Base-by-base conservation (phyloP, 2,113 vertebrate genomes). In the Sporophila hypoxantha region DNA sequence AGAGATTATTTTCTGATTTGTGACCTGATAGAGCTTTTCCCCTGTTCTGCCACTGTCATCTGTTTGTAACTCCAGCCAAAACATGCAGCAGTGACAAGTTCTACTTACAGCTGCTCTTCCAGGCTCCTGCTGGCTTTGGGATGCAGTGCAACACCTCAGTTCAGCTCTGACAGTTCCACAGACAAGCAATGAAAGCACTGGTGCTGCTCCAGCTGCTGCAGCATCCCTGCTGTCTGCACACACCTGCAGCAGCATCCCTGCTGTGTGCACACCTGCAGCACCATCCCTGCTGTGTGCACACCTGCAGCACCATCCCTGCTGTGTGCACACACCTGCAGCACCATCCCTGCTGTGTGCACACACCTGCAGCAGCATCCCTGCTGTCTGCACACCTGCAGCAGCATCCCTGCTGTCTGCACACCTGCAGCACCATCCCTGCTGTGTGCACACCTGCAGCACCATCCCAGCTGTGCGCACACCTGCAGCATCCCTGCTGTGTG, bases 401-500 rank as follows among this genome's bases (percentile, higher is more conserved):
- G 20, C 0, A 50, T 10, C 37, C 37, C 37, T 37, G 3, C 25
- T 41, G 20, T 3, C 22, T 0, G 2, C 41, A 47, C 32, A 49
- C 32, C 60, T 60, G n/a, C n/a, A n/a, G n/a, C n/a, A n/a, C 18
- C 0, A 50, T 36, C 36, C 8, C 36, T 36, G 3, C 25, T 41
- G 20, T 3, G 27, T 1, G 2, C 41, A 47, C 32, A 49, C 32
- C 60, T 60, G n/a, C n/a, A n/a, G n/a, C n/a, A n/a, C 36, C 36
- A 36, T 36, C 36, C 36, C 36, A 9, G 3, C 25, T 41, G 20
- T 3, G 27, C 0, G 2, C 41, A 47, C 32, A 49, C 27, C 60
- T 60, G n/a, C n/a, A n/a, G 18, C 0, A 50, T 37, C 37, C 37
- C 37, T 37, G 3, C 25, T 41, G 20, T 3, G 27, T 1, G 2